A percentile compares a stretch with the other conserved stretches of the same genome.
phyloP scores from a whole-genome alignment of 2,113 vertebrate genomes.

The Mobula birostris region DNA sequence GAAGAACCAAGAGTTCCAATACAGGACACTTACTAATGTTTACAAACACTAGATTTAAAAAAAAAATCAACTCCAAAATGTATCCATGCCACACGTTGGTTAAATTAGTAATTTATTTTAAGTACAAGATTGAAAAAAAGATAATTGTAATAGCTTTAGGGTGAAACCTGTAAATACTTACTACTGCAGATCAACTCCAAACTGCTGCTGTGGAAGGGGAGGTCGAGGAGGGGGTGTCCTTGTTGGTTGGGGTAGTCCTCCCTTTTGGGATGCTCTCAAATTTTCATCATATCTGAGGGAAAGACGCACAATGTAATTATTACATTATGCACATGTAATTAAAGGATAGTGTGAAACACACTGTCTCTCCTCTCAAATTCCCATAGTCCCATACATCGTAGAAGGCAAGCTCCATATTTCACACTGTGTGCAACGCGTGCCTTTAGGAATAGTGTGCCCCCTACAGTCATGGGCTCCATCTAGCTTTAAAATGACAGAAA shows the following conservation, averaged over 20 bases:
- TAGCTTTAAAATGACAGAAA: not conserved
- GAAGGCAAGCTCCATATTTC: not conserved
- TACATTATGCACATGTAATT: not conserved
- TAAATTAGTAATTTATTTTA: not conserved
- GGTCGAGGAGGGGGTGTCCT: constrained; percentile 65
- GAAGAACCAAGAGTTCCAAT: too few species aligned
- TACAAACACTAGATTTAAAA: too few species aligned
- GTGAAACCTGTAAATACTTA: constrained; percentile 49
- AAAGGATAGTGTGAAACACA: too few species aligned
- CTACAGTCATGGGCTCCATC: not conserved
- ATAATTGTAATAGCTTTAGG: not conserved
- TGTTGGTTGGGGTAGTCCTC: constrained; percentile 43
- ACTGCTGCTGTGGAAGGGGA: constrained; percentile 78
- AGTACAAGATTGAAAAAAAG: not conserved
- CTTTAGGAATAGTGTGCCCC: not conserved
- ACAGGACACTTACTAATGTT: too few species aligned
- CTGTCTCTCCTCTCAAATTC: not conserved
- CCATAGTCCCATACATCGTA: not conserved
- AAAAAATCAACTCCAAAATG: not conserved
- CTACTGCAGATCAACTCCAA: constrained; percentile 81
- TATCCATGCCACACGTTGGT: not conserved
- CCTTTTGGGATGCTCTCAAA: constrained; percentile 54
- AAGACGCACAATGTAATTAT: not conserved
- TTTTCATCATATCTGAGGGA: constrained; percentile 66
- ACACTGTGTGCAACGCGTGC: not conserved